Base-by-base conservation (phyloP, 2,888 invertebrate genomes). In the Tanaodytes sp. region DNA sequence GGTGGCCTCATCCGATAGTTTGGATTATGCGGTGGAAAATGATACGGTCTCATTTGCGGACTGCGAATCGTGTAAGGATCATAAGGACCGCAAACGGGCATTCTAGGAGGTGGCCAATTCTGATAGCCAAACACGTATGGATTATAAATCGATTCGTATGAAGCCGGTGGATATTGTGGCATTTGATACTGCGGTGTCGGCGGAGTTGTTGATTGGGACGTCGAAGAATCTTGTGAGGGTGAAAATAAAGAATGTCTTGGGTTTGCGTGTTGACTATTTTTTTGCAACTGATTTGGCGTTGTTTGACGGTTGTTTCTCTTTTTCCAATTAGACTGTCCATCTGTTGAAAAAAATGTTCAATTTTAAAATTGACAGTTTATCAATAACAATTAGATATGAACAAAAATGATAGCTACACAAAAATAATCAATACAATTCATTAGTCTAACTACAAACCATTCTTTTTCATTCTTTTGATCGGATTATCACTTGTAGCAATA, bases 71-170 rank as follows among this genome's bases (percentile, higher is more conserved):
- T 5, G 5, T 12, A 20, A 15, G 30, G 18, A 8, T 19, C 5
- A 9, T 55, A 55, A 30, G 1, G 8, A 11, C 23, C 37, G 14
- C 42, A 23, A 49, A 20, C 40, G 9, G 49, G 49, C 33, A 33
- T 18, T 40, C 33, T 30, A 14, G 42, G 27, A 4, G 52, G 31
- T 11, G 61, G 61, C 51, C 51, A 61, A n/a, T 52, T 61, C 43
- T 61, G 61, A 39, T 61, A 52, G 1, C 61, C 61, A 33, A 61
- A 61, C 18, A 33, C 8, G 16, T 45, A 39, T 1, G 36, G 45
- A 3, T 27, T 4, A 52, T 37, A 37, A 27, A 43, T 37, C 2
- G 30, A 5, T 4, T 23, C 6, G 12, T 52, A 52, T 11, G 51
- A 9, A 39, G 12, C 14, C 45, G 30, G 40, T 40, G n/a, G 39